These are phyloP conservation scores for Bombus sylvicola DNA, from an alignment of 1,140 invertebrate species.

Conservation along the genomic window DNA sequence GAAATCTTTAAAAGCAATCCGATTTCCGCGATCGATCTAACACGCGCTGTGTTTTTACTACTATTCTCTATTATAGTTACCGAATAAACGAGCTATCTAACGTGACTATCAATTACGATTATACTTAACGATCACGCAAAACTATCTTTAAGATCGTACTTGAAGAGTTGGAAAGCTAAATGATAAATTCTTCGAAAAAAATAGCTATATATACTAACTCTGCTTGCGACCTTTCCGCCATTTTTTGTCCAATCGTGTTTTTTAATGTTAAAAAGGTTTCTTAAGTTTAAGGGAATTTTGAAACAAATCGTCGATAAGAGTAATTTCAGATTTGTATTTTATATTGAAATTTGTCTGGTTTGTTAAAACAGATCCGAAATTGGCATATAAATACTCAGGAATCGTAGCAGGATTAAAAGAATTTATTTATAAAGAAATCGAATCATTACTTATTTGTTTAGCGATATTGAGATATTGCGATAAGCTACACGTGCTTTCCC, in stretches of 20 bases:
- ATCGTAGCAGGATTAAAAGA: not conserved
- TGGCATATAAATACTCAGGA: not conserved
- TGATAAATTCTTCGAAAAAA: not conserved
- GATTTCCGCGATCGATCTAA: slow-evolving; percentile 11
- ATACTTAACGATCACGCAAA: not conserved
- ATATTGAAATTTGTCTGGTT: not conserved
- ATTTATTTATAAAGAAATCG: not conserved
- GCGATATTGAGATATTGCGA: not conserved
- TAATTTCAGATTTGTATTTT: not conserved
- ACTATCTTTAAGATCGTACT: not conserved
- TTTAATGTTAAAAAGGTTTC: not conserved
- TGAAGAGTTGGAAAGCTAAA: not conserved
- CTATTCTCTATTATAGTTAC: slow-evolving; percentile 11
- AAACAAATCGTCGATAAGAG: no score
- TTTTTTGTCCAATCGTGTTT: not conserved
- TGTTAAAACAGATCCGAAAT: not conserved
- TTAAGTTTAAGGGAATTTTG: not conserved
- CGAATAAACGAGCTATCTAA: slow-evolving; percentile 4
- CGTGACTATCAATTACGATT: slow-evolving; percentile 4
- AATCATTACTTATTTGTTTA: not conserved
- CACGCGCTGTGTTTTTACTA: slow-evolving; percentile 30
- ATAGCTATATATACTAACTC: no score
- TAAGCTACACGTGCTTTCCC: not conserved
- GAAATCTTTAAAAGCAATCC: not conserved
- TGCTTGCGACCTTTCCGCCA: not conserved